Base-by-base conservation (phyloP, 2,797 vertebrate species). In the Manis pentadactyla region DNA sequence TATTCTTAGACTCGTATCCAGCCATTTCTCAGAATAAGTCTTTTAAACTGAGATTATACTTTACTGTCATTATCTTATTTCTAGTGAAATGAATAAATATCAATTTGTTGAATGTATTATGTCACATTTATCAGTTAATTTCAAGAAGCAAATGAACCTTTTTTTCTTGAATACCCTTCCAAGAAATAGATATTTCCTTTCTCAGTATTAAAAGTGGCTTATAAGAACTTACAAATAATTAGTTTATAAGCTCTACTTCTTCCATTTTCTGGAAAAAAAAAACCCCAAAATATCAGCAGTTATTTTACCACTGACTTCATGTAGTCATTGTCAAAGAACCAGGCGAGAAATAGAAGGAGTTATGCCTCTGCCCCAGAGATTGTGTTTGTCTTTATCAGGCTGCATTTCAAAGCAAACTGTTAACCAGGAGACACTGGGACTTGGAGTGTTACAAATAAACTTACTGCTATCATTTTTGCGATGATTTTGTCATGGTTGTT, bases 1-100 rank as follows among this genome's bases (percentile, higher is more conserved):
- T 53, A 42, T 81, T 96, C 11, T 64, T n/a, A 39, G 5, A 82
- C 2, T 74, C 1, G 94, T 14, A 68, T 71, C 21, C 84, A 39
- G 31, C 11, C 19, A 49, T 93, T 92, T 73, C 37, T 94, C 66
- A 92, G 57, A 90, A 85, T 25, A 61, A 13, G 3, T 57, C 14
- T 89, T 61, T 95, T 55, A 59, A 96, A 83, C 6, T 71, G 86
- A 68, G 9, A 49, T 75, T 75, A 19, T 92, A 9, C 14, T 88
- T 90, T 77, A 73, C 51, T 2, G 73, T 85, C 9, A 63, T 88
- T 42, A 42, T 81, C 7, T 74, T 92, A 66, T 74, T 88, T 83
- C 5, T 6, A 39, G 75, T 73, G 88, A 82, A 79, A 83, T 64
- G 27, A 97, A 25, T 86, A 84, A 81, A n/a, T 1, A 51, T 63